A percentile compares a stretch with the other conserved stretches of the same genome.
phyloP scores from a whole-genome alignment of 1,140 invertebrate species.

The Brachionus koreanus region DNA sequence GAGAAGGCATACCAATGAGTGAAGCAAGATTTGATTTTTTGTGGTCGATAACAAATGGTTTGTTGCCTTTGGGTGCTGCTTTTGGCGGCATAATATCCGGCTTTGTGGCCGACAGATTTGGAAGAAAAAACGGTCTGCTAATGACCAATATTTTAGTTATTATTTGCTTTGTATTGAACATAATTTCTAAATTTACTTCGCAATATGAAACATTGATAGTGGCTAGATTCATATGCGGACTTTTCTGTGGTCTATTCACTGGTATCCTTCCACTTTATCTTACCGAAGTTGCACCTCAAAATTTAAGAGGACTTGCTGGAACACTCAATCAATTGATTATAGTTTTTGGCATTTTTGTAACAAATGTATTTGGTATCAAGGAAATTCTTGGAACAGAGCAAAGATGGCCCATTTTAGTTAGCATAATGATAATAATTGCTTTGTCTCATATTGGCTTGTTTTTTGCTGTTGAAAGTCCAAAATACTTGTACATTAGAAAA shows the following conservation, averaged over 20 bases:
- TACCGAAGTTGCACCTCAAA: constrained; percentile 76
- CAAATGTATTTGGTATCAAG: constrained; percentile 64
- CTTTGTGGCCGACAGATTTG: constrained; percentile 69
- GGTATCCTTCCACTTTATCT: constrained; percentile 80
- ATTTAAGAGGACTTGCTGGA: constrained; percentile 74
- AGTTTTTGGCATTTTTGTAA: constrained; percentile 75
- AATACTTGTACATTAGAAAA: constrained; percentile 51
- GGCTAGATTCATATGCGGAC: constrained; percentile 62
- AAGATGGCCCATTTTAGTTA: constrained; percentile 70
- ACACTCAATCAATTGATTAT: constrained; percentile 81
- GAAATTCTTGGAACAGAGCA: constrained; percentile 66
- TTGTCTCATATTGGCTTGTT: constrained; percentile 77
- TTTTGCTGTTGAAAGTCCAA: constrained; percentile 67
- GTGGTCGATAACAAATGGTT: constrained; percentile 69
- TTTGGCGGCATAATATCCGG: constrained; percentile 76
- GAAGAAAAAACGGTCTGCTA: constrained; percentile 50
- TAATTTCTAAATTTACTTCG: constrained; percentile 3
- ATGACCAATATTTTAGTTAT: constrained; percentile 19
- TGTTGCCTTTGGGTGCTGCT: constrained; percentile 86
- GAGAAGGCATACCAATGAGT: neutral
- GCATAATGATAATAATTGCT: constrained; percentile 81
- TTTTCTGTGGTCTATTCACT: constrained; percentile 50
- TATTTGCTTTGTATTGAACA: neutral
- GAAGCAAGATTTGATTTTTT: constrained; percentile 13
- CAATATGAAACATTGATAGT: constrained; percentile 73